phyloP scores from a whole-genome alignment of 2,797 vertebrate species.

The Microctenopoma lineatum region DNA sequence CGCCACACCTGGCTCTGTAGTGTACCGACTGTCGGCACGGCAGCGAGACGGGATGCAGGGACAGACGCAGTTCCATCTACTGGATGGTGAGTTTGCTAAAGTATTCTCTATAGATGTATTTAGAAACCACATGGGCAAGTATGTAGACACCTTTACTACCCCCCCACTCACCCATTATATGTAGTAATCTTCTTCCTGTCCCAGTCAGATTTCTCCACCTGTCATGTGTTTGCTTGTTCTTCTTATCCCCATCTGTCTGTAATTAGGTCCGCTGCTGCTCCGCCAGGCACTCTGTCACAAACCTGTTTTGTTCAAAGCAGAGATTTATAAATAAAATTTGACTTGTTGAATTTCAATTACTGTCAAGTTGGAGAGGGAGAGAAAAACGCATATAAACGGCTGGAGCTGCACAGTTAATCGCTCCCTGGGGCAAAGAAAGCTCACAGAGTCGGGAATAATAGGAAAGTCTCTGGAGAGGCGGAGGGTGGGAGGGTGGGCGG shows the following conservation, averaged over 20 bases:
- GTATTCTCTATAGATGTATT: too few relatives aligned
- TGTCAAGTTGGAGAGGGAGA: slow-evolving; percentile 50
- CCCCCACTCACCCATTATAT: background rate
- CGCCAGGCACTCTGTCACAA: slow-evolving; percentile 55
- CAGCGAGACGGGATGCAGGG: slow-evolving; percentile 67
- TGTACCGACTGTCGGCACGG: slow-evolving; percentile 83
- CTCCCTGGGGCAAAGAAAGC: slow-evolving; percentile 67
- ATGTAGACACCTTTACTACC: background rate
- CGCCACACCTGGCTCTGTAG: slow-evolving; percentile 76
- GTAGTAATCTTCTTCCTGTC: slow-evolving; percentile 2
- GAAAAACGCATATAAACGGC: slow-evolving; percentile 54
- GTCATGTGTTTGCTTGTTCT: slow-evolving; percentile 10
- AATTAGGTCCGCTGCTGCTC: slow-evolving; percentile 50
- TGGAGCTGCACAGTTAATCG: slow-evolving; percentile 63
- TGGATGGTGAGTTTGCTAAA: slow-evolving; percentile 79
- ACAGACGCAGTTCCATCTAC: slow-evolving; percentile 81
- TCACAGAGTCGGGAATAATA: slow-evolving; percentile 68
- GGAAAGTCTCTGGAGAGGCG: slow-evolving; percentile 68
- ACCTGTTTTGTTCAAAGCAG: slow-evolving; percentile 69
- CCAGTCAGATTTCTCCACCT: slow-evolving; percentile 1
- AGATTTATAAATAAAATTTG: slow-evolving; percentile 70
- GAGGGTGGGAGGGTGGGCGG: slow-evolving; percentile 61
- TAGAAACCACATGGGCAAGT: background rate
- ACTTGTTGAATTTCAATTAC: slow-evolving; percentile 80
- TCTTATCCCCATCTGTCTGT: slow-evolving; percentile 54